Conservation (phyloP, 2,888 invertebrate genomes). For the Helleia helle region DNA sequence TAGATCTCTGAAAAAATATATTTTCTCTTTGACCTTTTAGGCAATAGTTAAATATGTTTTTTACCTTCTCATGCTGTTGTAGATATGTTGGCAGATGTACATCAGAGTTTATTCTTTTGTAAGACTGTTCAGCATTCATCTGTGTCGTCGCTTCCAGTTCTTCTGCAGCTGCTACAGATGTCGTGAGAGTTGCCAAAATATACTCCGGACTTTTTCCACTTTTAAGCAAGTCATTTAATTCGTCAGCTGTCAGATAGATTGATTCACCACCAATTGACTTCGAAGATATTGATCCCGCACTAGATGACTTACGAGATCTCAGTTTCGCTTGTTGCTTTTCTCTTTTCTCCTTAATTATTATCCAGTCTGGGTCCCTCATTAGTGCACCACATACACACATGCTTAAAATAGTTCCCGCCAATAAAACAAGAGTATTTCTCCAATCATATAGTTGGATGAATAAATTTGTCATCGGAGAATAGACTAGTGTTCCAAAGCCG, state of each 20-base stretch:
- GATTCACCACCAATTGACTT: constrained; percentile 63
- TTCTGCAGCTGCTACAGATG: constrained; percentile 67
- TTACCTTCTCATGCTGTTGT: constrained; percentile 79
- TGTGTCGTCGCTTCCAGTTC: constrained; percentile 54
- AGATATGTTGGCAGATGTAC: constrained; percentile 86
- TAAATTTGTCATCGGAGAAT: constrained; percentile 86
- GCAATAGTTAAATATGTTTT: constrained; percentile 10
- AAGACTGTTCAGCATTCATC: constrained; percentile 52
- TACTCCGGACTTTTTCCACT: constrained; percentile 80
- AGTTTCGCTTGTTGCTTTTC: constrained; percentile 49
- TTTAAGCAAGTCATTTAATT: constrained; percentile 78
- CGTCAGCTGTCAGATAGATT: constrained; percentile 74
- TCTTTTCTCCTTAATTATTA: constrained; percentile 75
- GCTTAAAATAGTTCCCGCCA: constrained; percentile 87
- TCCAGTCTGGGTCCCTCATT: constrained; percentile 92
- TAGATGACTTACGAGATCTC: constrained; percentile 57
- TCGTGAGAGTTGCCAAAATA: constrained; percentile 74
- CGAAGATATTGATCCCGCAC: constrained; percentile 63
- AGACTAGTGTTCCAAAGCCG: constrained; percentile 91
- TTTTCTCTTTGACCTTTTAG: too few relatives aligned
- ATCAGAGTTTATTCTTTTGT: constrained; percentile 74
- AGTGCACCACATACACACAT: constrained; percentile 89
- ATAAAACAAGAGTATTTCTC: constrained; percentile 83
- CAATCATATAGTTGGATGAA: constrained; percentile 83
- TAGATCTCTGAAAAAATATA: too few relatives aligned